These are phyloP conservation scores for Parotia lawesii DNA, from an alignment of 2,113 vertebrate genomes.

Conservation along the genomic window DNA sequence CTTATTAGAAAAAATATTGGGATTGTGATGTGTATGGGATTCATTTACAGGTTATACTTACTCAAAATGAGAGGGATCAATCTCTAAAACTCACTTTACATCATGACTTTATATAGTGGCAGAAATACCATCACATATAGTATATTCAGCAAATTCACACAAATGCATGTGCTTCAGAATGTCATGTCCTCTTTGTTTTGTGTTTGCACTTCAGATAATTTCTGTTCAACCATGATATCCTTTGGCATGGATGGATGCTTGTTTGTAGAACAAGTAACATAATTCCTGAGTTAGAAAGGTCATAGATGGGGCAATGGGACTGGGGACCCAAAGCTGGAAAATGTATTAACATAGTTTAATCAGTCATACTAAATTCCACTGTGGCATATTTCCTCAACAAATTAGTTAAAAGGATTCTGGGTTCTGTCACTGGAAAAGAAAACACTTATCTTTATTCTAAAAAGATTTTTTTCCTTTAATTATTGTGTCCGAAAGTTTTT, in stretches of 20 bases:
- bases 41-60: background rate
- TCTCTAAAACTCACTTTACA: background rate
- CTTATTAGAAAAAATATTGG: background rate
- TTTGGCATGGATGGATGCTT: conserved; percentile 48
- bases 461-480: background rate
- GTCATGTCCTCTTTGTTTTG: background rate
- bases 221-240: conserved; percentile 9
- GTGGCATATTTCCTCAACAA: conserved; percentile 79
- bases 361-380: conserved; percentile 78
- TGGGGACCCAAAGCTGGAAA: conserved; percentile 63
- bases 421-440: conserved; percentile 67
- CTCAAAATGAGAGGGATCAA: background rate
- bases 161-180: background rate
- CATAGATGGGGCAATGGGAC: conserved; percentile 56
- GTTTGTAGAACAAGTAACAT: conserved; percentile 44
- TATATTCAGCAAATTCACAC: background rate
- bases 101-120: background rate
- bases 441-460: conserved; percentile 60
- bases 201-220: background rate
- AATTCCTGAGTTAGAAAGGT: conserved; percentile 60
- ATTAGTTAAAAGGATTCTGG: conserved; percentile 70
- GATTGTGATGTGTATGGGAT: background rate
- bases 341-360: conserved; percentile 72
- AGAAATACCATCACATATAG: background rate
- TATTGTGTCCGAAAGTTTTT: background rate